Evolutionary conservation across 2,888 invertebrate species (phyloP).

Genomic region (Troides oblongomaculatus): DNA sequence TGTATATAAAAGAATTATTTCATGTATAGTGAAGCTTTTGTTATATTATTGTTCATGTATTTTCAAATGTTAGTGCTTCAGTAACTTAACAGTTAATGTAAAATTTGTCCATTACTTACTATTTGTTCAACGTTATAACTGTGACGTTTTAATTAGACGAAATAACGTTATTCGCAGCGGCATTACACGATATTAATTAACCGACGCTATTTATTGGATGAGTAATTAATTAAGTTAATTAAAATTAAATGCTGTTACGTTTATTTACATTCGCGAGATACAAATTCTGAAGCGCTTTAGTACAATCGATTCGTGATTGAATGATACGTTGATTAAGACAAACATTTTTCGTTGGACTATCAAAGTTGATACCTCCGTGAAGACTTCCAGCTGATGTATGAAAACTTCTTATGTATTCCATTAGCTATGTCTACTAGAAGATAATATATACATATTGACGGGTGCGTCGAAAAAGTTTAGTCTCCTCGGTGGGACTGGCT

Average conservation of each 20-base stretch:
- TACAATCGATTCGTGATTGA: too few relatives aligned
- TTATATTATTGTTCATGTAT: too few relatives aligned
- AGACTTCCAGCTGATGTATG: too few relatives aligned
- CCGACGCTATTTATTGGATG: constrained; percentile 3
- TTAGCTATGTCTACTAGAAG: too few relatives aligned
- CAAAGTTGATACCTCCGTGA: too few relatives aligned
- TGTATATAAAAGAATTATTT: too few relatives aligned
- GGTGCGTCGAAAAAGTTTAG: constrained; percentile 36
- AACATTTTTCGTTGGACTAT: too few relatives aligned
- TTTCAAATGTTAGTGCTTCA: too few relatives aligned
- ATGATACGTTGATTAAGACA: too few relatives aligned
- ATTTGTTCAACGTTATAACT: background rate
- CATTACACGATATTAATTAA: background rate
- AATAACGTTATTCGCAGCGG: background rate
- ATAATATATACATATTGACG: constrained; percentile 17
- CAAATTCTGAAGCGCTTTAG: too few relatives aligned
- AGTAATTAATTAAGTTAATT: constrained; percentile 3
- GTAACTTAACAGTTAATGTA: background rate
- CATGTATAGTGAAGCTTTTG: too few relatives aligned
- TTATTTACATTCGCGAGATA: background rate
- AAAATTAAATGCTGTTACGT: background rate
- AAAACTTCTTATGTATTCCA: too few relatives aligned
- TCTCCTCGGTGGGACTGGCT: background rate
- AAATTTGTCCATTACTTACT: background rate
- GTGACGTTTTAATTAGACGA: constrained; percentile 1